Conservation (phyloP, 2,888 invertebrate species). For the Dryococelus australis region DNA sequence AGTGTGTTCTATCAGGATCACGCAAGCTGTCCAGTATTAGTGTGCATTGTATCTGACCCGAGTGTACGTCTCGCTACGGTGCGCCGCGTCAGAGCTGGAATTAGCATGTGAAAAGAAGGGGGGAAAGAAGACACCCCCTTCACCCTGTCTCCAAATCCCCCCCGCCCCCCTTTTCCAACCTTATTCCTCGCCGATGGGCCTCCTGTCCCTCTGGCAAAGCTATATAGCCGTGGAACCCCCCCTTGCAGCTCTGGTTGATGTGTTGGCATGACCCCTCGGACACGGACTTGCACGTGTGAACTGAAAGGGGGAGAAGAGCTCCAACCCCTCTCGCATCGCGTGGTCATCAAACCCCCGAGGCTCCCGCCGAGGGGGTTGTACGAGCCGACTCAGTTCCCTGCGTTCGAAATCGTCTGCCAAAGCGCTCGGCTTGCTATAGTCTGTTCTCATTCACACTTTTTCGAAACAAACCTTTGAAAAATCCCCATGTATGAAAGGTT, state of each 20-base stretch:
- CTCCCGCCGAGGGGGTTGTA: not conserved
- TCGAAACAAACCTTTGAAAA: too few relatives aligned
- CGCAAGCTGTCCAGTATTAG: too few relatives aligned
- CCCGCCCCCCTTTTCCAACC: not conserved
- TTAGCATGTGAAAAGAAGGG: constrained; percentile 3
- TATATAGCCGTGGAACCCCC: not conserved
- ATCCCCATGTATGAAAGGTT: too few relatives aligned
- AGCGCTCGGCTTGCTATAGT: too few relatives aligned
- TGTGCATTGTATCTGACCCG: not conserved
- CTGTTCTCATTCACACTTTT: too few relatives aligned
- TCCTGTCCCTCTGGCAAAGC: not conserved
- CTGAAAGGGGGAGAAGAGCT: not conserved
- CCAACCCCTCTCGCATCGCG: not conserved
- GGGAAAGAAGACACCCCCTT: not conserved
- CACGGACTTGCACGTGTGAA: constrained; percentile 16
- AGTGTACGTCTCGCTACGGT: not conserved
- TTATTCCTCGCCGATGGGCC: not conserved
- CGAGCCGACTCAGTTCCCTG: too few relatives aligned
- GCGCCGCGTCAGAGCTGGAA: not conserved
- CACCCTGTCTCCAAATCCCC: not conserved
- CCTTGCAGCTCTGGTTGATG: not conserved
- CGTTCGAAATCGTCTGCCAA: too few relatives aligned
- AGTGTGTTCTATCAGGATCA: too few relatives aligned
- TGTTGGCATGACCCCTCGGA: not conserved
- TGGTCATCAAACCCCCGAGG: not conserved